A percentile compares a stretch with the other conserved stretches of the same genome.
These are phyloP conservation scores for Diplolepis rosae DNA, from an alignment of 2,888 invertebrate genomes.

Conservation along the genomic window DNA sequence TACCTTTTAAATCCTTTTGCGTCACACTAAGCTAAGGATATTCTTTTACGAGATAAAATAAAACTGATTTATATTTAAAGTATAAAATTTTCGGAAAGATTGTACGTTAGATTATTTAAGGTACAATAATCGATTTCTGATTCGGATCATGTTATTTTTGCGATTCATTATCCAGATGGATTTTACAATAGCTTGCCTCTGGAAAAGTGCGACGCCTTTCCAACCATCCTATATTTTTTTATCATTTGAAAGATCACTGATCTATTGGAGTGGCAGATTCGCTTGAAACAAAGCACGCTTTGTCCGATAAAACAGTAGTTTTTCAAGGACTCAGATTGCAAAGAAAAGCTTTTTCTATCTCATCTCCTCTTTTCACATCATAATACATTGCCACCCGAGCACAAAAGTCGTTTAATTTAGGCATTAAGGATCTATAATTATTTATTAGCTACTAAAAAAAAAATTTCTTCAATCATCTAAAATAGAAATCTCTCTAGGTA, in stretches of 20 bases:
- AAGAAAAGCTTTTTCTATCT: neutral
- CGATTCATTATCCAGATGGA: neutral
- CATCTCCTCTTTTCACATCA: neutral
- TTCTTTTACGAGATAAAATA: neutral
- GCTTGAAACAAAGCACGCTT: neutral
- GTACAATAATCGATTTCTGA: neutral
- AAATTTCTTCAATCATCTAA: too few species aligned
- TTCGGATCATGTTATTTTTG: neutral
- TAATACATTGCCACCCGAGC: too few species aligned
- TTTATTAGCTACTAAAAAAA: too few species aligned
- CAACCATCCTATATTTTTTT: neutral
- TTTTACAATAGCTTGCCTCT: neutral
- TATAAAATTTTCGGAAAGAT: neutral
- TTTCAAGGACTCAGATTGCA: constrained; percentile 4
- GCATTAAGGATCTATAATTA: too few species aligned
- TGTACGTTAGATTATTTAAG: neutral
- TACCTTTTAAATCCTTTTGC: too few species aligned
- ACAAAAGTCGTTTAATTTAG: too few species aligned
- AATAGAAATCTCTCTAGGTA: too few species aligned
- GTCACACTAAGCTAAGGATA: neutral
- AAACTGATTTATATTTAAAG: neutral
- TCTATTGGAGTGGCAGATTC: constrained; percentile 21
- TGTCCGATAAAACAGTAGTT: neutral
- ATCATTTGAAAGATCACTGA: constrained; percentile 3
- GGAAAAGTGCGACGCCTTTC: neutral